Evolutionary conservation across 1,140 invertebrate genomes (phyloP).

Genomic region (Pogonognathellus flavescens): DNA sequence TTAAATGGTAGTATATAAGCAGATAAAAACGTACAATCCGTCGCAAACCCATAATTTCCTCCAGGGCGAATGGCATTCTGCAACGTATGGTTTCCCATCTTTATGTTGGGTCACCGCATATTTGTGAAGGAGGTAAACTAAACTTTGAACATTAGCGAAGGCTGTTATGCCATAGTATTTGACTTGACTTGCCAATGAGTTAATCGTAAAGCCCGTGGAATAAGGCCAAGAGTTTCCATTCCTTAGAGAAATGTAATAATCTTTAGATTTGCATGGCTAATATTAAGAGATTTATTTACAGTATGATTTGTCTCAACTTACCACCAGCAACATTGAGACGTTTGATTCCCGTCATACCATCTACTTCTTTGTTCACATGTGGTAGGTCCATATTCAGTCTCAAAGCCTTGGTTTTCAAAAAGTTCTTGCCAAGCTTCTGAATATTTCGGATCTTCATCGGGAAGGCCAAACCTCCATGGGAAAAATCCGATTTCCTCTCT

Average conservation of each 20-base stretch:
- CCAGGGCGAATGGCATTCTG: constrained; percentile 64
- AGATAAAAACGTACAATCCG: constrained; percentile 38
- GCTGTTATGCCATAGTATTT: constrained; percentile 45
- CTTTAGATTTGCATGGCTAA: too few relatives aligned
- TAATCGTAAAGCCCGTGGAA: constrained; percentile 59
- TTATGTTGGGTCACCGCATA: constrained; percentile 64
- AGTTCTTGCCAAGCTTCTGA: constrained; percentile 56
- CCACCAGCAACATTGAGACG: constrained; percentile 62
- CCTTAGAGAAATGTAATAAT: constrained; percentile 55
- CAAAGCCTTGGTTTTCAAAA: constrained; percentile 57
- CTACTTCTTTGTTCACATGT: constrained; percentile 60
- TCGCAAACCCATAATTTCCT: constrained; percentile 63
- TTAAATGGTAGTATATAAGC: too few relatives aligned
- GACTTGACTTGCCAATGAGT: constrained; percentile 57
- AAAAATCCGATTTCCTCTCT: constrained; percentile 65
- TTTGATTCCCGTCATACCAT: constrained; percentile 64
- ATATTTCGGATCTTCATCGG: constrained; percentile 41
- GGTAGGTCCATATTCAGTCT: constrained; percentile 57
- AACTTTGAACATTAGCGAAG: constrained; percentile 45
- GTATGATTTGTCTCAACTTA: constrained; percentile 51
- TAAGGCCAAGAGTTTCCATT: constrained; percentile 67
- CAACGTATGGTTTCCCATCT: constrained; percentile 64
- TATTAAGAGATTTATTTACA: too few relatives aligned
- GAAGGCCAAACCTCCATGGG: constrained; percentile 60
- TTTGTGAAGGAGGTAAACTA: constrained; percentile 55